A percentile compares a stretch with the other conserved stretches of the same genome.
Evolutionary conservation across 2,113 vertebrate species (phyloP).

Genomic region (Colius striatus): DNA sequence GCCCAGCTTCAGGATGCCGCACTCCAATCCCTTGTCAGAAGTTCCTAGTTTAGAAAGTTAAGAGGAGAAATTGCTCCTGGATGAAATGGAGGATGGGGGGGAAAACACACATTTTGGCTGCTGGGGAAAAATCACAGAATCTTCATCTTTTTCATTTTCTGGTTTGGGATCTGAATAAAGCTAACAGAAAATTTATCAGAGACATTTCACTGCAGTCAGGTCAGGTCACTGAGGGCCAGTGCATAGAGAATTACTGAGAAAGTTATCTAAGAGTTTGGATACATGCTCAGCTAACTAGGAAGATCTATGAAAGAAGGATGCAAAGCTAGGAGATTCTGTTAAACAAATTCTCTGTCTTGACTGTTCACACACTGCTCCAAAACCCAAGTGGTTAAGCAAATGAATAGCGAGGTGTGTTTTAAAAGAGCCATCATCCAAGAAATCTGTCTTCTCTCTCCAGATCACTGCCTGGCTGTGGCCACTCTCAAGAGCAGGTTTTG

Average conservation of each 20-base stretch:
- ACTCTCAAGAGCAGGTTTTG: fast-evolving
- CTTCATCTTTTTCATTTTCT: not conserved
- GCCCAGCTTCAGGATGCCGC: not conserved
- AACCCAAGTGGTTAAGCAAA: not conserved
- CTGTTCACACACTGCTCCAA: not conserved
- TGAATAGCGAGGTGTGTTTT: not conserved
- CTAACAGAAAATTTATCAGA: not conserved
- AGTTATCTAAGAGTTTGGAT: not conserved
- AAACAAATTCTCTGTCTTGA: not conserved
- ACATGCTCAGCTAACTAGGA: not conserved
- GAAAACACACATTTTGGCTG: not conserved
- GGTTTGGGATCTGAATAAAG: not conserved
- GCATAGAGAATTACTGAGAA: not conserved
- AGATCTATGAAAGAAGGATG: not conserved
- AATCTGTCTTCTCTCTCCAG: not conserved
- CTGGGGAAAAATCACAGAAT: not conserved
- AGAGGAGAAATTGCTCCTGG: not conserved
- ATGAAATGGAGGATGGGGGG: not conserved
- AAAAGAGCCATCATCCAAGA: not conserved
- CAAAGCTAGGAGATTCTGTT: not conserved
- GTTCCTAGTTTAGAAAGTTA: not conserved
- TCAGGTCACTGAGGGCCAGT: not conserved
- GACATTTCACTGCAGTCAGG: not conserved
- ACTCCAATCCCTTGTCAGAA: not conserved
- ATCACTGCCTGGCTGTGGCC: not conserved